Base-by-base conservation (phyloP, 2,888 invertebrate genomes). In the Oxycera nigricornis region DNA sequence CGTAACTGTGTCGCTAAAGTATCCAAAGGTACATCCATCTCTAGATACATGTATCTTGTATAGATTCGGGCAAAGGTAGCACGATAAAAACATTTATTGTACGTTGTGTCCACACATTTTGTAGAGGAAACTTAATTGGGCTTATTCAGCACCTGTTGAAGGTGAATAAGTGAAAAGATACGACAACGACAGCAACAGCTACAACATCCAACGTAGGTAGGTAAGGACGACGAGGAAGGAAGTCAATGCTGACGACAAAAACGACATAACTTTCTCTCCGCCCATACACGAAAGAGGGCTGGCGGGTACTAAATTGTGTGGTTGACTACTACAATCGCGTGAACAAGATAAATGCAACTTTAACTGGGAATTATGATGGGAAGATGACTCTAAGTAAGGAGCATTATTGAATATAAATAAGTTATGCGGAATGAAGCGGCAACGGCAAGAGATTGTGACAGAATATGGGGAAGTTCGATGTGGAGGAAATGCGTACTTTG, bases 81-180 rank as follows among this genome's bases (percentile, higher is more conserved):
- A 55, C 20, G 22, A 24, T 22, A 22, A 55, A 55, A 55, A 55
- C 52, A 55, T 55, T 22, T 22, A 55, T 55, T 55, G 52, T 55
- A 55, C 52, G 52, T 22, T 55, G 24, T 55, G 52, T 55, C 52
- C 52, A 55, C 52, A 55, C 52, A 4, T 55, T 55, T 55, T 55
- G 52, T 6, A 3, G 14, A 55, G 52, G 11, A 22, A 55, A 55
- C 52, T 55, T 55, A 55, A 55, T 55, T 55, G 52, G 22, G 52
- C 52, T 55, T 55, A 11, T 20, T 55, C 52, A 22, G 52, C 24
- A 55, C 52, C 52, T 55, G 52, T 55, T 55, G 52, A 22, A 55
- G 2, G 52, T 55, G 24, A 24, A 24, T 55, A 22, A 22, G 22
- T 20, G 52, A 55, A 22, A 22, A 50, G 9, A n/a, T 50, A n/a